phyloP scores from a whole-genome alignment of 2,113 vertebrate species.

The Taxidea taxus region DNA sequence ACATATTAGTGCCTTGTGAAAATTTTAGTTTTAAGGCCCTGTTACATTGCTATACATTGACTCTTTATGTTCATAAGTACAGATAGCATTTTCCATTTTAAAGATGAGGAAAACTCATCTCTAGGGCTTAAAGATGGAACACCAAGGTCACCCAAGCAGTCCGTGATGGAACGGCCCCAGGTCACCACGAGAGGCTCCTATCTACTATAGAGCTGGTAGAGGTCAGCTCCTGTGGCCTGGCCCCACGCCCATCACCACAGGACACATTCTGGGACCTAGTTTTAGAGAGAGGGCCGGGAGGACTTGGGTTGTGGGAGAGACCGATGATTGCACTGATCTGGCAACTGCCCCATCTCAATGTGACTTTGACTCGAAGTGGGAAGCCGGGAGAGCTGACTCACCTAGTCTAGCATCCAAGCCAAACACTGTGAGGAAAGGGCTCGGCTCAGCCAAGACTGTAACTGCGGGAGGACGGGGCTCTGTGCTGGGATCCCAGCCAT shows the following conservation, averaged over 20 bases:
- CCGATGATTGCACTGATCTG: background rate
- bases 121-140: background rate
- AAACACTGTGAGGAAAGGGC: slow-evolving; percentile 14
- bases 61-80: background rate
- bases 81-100: background rate
- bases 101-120: background rate
- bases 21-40: background rate
- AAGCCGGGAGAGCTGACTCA: slow-evolving; percentile 44
- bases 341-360: background rate
- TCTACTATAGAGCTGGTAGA: background rate
- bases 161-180: background rate
- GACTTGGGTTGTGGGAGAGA: background rate
- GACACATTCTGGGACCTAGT: background rate
- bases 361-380: background rate
- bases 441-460: background rate
- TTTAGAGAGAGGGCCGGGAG: background rate
- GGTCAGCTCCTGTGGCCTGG: background rate
- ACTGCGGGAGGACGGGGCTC: background rate
- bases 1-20: background rate
- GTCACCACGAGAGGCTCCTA: background rate
- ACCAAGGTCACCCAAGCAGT: background rate
- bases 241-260: background rate
- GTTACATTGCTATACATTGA: background rate
- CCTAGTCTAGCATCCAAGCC: slow-evolving; percentile 44
- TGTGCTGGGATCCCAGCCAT: background rate